Evolutionary conservation across 2,888 invertebrate species (phyloP).

Genomic region (Apotomis betuletana): DNA sequence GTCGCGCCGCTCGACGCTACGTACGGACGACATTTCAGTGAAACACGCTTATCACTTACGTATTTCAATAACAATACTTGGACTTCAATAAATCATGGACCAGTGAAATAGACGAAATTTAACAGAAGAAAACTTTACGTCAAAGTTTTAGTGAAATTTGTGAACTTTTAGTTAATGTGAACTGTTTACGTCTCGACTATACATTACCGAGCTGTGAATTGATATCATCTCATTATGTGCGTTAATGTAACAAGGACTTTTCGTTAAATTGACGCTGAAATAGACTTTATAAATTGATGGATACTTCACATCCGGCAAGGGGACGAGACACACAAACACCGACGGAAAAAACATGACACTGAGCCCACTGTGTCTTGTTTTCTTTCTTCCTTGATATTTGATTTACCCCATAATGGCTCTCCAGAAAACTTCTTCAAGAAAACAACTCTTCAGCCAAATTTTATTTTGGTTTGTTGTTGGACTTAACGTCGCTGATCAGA

Average conservation of each 20-base stretch:
- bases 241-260: slow-evolving; percentile 64
- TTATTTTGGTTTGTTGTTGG: slow-evolving; percentile 75
- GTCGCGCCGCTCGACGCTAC: slow-evolving; percentile 77
- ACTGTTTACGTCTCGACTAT: slow-evolving; percentile 59
- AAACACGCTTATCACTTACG: slow-evolving; percentile 76
- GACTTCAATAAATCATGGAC: slow-evolving; percentile 49
- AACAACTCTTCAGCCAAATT: slow-evolving; percentile 68
- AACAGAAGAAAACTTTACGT: slow-evolving; percentile 44
- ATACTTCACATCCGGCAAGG: slow-evolving; percentile 78
- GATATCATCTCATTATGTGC: slow-evolving; percentile 61
- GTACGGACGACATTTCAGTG: slow-evolving; percentile 71
- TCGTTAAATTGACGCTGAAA: slow-evolving; percentile 66
- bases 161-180: slow-evolving; percentile 55
- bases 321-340: slow-evolving; percentile 76
- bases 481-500: slow-evolving; percentile 77
- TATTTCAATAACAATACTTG: slow-evolving; percentile 60
- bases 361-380: slow-evolving; percentile 77
- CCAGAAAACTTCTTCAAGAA: slow-evolving; percentile 64
- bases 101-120: slow-evolving; percentile 38
- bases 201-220: slow-evolving; percentile 55
- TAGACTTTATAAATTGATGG: slow-evolving; percentile 79
- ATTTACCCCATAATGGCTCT: slow-evolving; percentile 77
- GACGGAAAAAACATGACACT: slow-evolving; percentile 83
- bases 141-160: slow-evolving; percentile 44
- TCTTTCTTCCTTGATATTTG: slow-evolving; percentile 79